Percentiles rank a stretch among this genome's conserved stretches.
phyloP scores from a whole-genome alignment of 2,797 vertebrate species.

The Gymnothorax reevesii region DNA sequence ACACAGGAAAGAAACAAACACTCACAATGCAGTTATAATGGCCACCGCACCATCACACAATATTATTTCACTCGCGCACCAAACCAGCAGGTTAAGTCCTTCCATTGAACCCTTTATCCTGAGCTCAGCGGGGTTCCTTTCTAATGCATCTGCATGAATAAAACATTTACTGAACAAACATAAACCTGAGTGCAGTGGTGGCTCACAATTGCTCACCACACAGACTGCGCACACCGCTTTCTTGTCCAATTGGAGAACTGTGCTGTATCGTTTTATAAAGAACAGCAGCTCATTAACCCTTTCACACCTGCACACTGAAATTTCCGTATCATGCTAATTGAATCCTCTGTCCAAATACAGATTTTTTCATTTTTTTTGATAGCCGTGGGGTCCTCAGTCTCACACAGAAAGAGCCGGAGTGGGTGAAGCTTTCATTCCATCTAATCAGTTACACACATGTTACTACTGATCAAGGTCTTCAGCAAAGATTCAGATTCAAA shows the following conservation, averaged over 20 bases:
- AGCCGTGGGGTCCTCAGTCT: too few relatives aligned
- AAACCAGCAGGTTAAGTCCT: neutral
- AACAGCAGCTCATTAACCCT: neutral
- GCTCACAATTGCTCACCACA: neutral
- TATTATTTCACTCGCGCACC: neutral
- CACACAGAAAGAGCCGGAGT: too few relatives aligned
- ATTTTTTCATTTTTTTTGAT: too few relatives aligned
- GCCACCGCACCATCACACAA: neutral
- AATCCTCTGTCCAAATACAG: too few relatives aligned
- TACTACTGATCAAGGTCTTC: too few relatives aligned
- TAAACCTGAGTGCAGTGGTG: neutral
- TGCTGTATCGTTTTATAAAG: neutral
- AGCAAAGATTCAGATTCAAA: too few relatives aligned
- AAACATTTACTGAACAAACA: neutral
- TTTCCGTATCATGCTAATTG: too few relatives aligned
- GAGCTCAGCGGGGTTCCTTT: neutral
- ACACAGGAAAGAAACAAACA: neutral
- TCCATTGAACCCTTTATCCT: neutral
- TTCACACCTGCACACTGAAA: too few relatives aligned
- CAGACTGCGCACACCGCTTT: neutral
- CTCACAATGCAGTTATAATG: neutral
- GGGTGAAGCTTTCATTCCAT: too few relatives aligned
- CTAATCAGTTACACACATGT: too few relatives aligned
- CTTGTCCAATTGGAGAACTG: neutral
- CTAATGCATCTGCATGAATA: neutral